Evolutionary conservation across 1,140 invertebrate genomes (phyloP).

Genomic region (Eumaeus atala): DNA sequence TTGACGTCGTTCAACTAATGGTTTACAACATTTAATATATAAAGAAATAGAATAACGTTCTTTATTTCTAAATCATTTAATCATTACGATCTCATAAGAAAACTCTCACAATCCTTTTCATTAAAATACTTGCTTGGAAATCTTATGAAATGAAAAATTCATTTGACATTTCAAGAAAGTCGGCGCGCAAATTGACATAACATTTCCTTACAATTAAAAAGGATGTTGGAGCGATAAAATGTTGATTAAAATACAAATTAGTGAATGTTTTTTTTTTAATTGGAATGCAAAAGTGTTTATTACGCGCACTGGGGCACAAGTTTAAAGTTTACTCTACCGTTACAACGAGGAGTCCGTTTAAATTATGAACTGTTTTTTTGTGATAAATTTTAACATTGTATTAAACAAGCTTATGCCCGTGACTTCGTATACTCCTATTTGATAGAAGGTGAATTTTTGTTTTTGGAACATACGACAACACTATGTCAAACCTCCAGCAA

Average conservation of each 20-base stretch:
- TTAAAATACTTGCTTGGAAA: too few relatives aligned
- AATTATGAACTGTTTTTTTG: constrained; percentile 1
- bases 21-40: too few relatives aligned
- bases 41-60: too few relatives aligned
- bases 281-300: constrained; percentile 2
- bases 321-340: background rate
- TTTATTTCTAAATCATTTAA: too few relatives aligned
- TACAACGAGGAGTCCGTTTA: background rate
- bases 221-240: background rate
- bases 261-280: constrained; percentile 3
- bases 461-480: too few relatives aligned
- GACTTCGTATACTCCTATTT: too few relatives aligned
- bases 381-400: background rate
- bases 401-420: too few relatives aligned
- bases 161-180: constrained; percentile 9
- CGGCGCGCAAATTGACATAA: constrained; percentile 9
- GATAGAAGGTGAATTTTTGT: too few relatives aligned
- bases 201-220: constrained; percentile 5
- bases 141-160: constrained; percentile 7
- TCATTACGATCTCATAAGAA: too few relatives aligned
- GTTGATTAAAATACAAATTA: background rate
- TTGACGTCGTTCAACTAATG: too few relatives aligned
- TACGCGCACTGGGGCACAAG: background rate
- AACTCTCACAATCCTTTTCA: too few relatives aligned
- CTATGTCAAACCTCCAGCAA: too few relatives aligned